Percentiles rank a stretch among this genome's conserved stretches.
phyloP scores from a whole-genome alignment of 2,888 invertebrate genomes.

The Rhopalosiphum nymphaeae region DNA sequence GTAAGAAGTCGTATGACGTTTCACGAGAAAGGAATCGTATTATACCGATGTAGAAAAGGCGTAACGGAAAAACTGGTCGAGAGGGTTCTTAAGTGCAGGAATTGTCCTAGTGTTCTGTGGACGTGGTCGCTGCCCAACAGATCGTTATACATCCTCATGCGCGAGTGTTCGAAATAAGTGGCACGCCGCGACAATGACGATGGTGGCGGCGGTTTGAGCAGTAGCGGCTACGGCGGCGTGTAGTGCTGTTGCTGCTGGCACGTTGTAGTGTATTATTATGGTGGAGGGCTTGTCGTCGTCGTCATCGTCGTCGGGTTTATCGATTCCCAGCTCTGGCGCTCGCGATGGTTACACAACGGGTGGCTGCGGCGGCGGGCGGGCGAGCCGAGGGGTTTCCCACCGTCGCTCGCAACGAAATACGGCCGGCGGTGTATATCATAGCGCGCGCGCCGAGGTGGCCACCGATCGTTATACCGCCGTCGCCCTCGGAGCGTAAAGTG shows the following conservation, averaged over 20 bases:
- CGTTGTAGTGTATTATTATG: conserved; percentile 24
- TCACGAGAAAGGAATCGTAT: not conserved
- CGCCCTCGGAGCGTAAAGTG: not conserved
- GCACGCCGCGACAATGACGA: not conserved
- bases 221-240: not conserved
- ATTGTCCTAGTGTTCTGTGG: not conserved
- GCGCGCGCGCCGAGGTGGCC: conserved; percentile 38
- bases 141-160: not conserved
- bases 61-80: not conserved
- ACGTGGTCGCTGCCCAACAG: not conserved
- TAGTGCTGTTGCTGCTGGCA: conserved; percentile 8
- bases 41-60: not conserved
- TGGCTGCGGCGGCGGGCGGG: not conserved
- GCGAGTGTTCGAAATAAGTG: not conserved
- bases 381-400: conserved; percentile 30
- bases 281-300: conserved; percentile 41
- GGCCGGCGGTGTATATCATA: conserved; percentile 16
- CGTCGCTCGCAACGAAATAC: conserved; percentile 48
- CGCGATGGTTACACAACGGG: conserved; percentile 53
- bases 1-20: not conserved
- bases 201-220: not conserved
- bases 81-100: not conserved
- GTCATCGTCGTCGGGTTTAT: conserved; percentile 57
- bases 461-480: conserved; percentile 36
- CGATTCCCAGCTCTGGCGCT: conserved; percentile 53